These are phyloP conservation scores for Bombus difficillimus DNA, from an alignment of 1,140 invertebrate genomes.

Conservation along the genomic window DNA sequence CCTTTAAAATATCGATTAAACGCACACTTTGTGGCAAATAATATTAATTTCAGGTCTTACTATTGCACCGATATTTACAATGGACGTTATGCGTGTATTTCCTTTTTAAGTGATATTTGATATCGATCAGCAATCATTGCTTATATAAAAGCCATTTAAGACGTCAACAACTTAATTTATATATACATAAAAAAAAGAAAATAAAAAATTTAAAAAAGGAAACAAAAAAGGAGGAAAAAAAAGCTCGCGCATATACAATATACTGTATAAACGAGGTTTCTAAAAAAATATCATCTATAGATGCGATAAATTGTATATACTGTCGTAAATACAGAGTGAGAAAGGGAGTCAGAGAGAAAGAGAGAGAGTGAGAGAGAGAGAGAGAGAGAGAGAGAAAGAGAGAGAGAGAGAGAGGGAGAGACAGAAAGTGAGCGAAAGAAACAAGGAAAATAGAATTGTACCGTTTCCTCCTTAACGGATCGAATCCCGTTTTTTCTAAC, in stretches of 20 bases:
- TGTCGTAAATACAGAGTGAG: conserved; percentile 42
- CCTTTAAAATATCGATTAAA: conserved; percentile 63
- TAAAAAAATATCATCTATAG: conserved; percentile 61
- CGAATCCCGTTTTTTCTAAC: conserved; percentile 14
- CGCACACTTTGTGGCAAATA: conserved; percentile 64
- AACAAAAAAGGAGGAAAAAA: conserved; percentile 23
- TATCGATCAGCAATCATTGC: conserved; percentile 52
- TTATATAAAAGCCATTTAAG: conserved; percentile 75
- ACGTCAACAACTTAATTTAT: conserved; percentile 66
- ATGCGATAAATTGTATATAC: conserved; percentile 53
- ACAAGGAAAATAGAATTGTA: conserved; percentile 69
- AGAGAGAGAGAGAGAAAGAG: background rate
- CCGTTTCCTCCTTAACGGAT: conserved; percentile 41
- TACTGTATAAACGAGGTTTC: conserved; percentile 54
- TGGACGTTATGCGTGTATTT: conserved; percentile 73
- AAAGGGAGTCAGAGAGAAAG: background rate
- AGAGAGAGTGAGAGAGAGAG: background rate
- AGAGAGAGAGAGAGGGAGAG: background rate
- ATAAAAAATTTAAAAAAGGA: conserved; percentile 2
- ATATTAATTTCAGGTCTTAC: conserved; percentile 74
- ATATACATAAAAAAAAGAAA: conserved; percentile 44
- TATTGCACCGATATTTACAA: conserved; percentile 81
- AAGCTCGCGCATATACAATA: conserved; percentile 36
- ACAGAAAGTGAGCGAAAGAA: conserved; percentile 35
- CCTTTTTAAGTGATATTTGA: conserved; percentile 58